Conservation (phyloP, 2,888 invertebrate species). For the Coelopa pilipes region DNA sequence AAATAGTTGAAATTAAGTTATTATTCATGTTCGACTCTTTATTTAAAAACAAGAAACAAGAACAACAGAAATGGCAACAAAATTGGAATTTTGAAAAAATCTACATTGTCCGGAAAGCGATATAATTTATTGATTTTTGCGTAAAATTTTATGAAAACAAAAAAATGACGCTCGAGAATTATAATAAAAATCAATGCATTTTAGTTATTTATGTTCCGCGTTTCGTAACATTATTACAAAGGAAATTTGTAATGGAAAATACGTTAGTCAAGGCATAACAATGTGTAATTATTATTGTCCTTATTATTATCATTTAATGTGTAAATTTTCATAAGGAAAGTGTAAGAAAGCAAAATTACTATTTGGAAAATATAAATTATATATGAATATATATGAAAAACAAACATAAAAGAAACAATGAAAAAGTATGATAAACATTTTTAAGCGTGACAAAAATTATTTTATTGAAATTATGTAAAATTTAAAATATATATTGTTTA, state of each 20-base stretch:
- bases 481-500: constrained; percentile 66
- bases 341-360: constrained; percentile 54
- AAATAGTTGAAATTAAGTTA: constrained; percentile 24
- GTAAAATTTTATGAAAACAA: constrained; percentile 20
- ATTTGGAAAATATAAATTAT: constrained; percentile 58
- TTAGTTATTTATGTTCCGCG: not conserved
- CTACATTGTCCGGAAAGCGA: constrained; percentile 28
- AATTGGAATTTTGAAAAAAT: constrained; percentile 34
- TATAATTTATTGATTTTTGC: constrained; percentile 17
- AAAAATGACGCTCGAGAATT: constrained; percentile 33
- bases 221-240: constrained; percentile 16
- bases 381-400: constrained; percentile 53
- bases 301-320: constrained; percentile 36
- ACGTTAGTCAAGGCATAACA: constrained; percentile 25
- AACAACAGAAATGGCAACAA: constrained; percentile 8
- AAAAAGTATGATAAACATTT: constrained; percentile 65
- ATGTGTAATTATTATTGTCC: not conserved
- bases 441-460: constrained; percentile 62
- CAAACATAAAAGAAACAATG: constrained; percentile 50
- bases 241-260: constrained; percentile 30
- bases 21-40: not conserved
- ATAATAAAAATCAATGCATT: not conserved
- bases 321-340: constrained; percentile 42
- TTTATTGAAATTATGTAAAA: constrained; percentile 61
- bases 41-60: not conserved